Percentiles rank a stretch among this genome's conserved stretches.
These are phyloP conservation scores for Mus spicilegus DNA, from an alignment of 2,113 vertebrate genomes.

Conservation along the genomic window DNA sequence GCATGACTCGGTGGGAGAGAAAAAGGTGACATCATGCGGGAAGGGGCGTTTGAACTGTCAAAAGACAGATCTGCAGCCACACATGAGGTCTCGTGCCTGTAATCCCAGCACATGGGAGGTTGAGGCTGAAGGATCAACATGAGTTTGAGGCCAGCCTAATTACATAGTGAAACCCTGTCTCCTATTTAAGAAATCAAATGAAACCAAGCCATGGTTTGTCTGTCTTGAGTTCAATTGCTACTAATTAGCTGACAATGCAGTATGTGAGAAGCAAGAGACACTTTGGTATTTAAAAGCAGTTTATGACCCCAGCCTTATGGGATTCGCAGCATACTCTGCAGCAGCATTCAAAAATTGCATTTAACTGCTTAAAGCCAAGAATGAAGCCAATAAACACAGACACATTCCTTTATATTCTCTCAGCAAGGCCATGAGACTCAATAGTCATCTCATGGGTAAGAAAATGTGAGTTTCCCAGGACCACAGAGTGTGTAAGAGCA, in stretches of 20 bases:
- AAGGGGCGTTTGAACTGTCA: not conserved
- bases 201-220: not conserved
- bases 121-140: not conserved
- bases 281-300: not conserved
- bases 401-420: not conserved
- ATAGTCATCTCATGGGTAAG: not conserved
- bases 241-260: not conserved
- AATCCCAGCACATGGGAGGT: not conserved
- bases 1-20: not conserved
- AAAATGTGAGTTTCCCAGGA: not conserved
- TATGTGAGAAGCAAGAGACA: not conserved
- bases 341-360: not conserved
- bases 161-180: not conserved
- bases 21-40: not conserved
- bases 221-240: not conserved
- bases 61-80: not conserved
- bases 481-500: not conserved
- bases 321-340: not conserved
- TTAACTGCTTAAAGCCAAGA: not conserved
- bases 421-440: not conserved
- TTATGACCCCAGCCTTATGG: not conserved
- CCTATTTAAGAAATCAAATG: not conserved
- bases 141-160: not conserved
- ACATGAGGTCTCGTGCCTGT: too few species aligned
- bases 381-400: not conserved